Percentiles rank a stretch among this genome's conserved stretches.
Conservation (phyloP, 2,797 vertebrate genomes). For the Phrynocephalus vlangalii region DNA sequence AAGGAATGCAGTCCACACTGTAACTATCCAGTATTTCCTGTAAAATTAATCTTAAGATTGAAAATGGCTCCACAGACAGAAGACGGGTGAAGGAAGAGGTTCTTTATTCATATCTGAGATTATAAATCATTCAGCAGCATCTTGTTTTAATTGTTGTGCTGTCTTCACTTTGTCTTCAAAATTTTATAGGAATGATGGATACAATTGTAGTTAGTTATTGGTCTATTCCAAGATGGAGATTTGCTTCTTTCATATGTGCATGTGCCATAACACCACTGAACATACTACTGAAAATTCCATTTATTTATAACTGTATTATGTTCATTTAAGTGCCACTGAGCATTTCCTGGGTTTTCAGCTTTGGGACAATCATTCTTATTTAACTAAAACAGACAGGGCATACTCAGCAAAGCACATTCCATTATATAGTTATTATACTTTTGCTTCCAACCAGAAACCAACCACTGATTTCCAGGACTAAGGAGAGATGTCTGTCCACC, state of each 20-base stretch:
- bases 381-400: conserved; percentile 34
- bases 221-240: not conserved
- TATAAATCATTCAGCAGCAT: conserved; percentile 9
- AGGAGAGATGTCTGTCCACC: conserved; percentile 25
- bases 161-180: conserved; percentile 23
- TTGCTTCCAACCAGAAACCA: conserved; percentile 47
- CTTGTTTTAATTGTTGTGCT: not conserved
- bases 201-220: conserved; percentile 6
- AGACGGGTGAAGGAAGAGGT: not conserved
- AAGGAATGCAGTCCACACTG: conserved; percentile 73
- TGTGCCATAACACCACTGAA: not conserved
- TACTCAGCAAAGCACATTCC: not conserved
- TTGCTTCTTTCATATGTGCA: not conserved
- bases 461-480: conserved; percentile 24
- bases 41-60: conserved; percentile 67
- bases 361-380: conserved; percentile 45
- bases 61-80: conserved; percentile 42
- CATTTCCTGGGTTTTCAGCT: conserved; percentile 37
- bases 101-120: conserved; percentile 19
- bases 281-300: not conserved
- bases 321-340: not conserved
- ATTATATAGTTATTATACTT: conserved; percentile 24
- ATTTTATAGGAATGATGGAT: conserved; percentile 5
- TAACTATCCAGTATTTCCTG: conserved; percentile 59
- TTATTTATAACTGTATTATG: conserved; percentile 13